Base-by-base conservation (phyloP, 2,797 vertebrate species). In the Hafferia zeledoni region DNA sequence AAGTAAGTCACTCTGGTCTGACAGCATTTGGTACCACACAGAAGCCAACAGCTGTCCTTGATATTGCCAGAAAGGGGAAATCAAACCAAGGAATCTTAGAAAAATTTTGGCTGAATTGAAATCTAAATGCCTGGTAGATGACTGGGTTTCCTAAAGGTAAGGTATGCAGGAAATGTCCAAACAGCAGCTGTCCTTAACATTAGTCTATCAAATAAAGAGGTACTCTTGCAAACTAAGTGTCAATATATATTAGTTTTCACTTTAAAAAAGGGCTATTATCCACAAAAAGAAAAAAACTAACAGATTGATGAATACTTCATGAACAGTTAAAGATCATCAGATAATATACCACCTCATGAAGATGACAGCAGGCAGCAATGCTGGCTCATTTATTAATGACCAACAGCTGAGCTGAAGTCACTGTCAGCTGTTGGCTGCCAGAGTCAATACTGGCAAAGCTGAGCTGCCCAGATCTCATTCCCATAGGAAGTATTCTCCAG, bases 271-370 rank as follows among this genome's bases (percentile, higher is more conserved):
- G 28, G 20, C 33, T 84, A 44, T 56, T 78, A 83, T 47, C 31
- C 33, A 78, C 18, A 57, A 82, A 39, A 39, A 39, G 13, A 12
- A 39, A 39, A 39, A 37, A 37, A 10, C 37, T 11, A 37, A 37
- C 37, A 95, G 87, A 67, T 28, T 41, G 71, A 25, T 15, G 69
- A 77, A 43, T n/a, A 23, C 39, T 88, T 89, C n/a, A 79, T 35
- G 87, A 90, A 95, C 80, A 93, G 81, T 74, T 91, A 83, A 79
- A 52, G 50, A 64, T 57, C 71, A 74, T 55, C 57, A 60, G 33
- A 23, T 69, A 93, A 77, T 41, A 64, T 7, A 30, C 14, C 8
- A 28, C 33, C 53, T 77, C 49, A 64, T 65, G 53, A 69, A 52
- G 33, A 35, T 13, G 16, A 50, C 12, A 64, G 46, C 69, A 47